These are phyloP conservation scores for Apodemus speciosus DNA, from an alignment of 2,113 vertebrate genomes.

Conservation along the genomic window DNA sequence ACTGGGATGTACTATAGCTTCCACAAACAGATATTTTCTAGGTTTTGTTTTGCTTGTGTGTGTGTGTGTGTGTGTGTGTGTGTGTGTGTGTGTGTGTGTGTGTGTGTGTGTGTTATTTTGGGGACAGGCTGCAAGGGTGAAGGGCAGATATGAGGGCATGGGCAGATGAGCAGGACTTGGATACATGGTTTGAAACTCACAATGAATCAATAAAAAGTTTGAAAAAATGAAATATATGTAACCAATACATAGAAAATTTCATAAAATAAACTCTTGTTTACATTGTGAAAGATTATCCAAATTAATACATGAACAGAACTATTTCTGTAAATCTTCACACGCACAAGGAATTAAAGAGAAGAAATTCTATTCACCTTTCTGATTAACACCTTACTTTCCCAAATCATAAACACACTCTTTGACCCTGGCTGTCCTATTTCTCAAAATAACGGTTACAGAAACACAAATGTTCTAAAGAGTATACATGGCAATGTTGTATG, in stretches of 20 bases:
- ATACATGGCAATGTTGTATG: neutral
- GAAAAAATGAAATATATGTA: neutral
- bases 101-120: too few species aligned
- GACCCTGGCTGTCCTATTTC: neutral
- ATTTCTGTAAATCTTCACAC: neutral
- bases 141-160: too few species aligned
- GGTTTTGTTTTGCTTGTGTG: too few species aligned
- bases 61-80: too few species aligned
- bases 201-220: too few species aligned
- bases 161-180: too few species aligned
- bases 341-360: neutral
- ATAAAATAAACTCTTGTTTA: slow-evolving; percentile 40
- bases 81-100: too few species aligned
- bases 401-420: neutral
- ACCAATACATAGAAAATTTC: neutral
- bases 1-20: too few species aligned
- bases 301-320: slow-evolving; percentile 11
- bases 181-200: too few species aligned
- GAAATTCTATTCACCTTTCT: neutral
- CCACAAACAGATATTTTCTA: too few species aligned
- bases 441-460: slow-evolving; percentile 31
- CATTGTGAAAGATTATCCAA: neutral
- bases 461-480: neutral
- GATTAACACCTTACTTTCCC: slow-evolving; percentile 8
- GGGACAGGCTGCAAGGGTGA: too few species aligned